phyloP scores from a whole-genome alignment of 2,113 vertebrate species.

The Aptenodytes patagonicus region DNA sequence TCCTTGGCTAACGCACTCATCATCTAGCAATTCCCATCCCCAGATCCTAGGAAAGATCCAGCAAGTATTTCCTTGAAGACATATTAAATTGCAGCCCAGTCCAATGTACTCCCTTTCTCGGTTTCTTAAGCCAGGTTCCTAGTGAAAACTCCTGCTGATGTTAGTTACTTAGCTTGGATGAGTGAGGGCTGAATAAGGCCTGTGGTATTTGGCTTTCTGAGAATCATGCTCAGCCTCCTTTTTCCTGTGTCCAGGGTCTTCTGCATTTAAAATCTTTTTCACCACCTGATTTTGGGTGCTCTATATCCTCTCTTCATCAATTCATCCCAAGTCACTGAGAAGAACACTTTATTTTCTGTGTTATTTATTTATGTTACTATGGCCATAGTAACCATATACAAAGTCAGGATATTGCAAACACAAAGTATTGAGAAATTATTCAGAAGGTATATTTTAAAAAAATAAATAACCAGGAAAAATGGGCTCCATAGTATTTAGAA shows the following conservation, averaged over 20 bases:
- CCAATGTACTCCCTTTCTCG: background rate
- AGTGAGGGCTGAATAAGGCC: background rate
- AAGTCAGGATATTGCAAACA: background rate
- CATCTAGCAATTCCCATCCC: background rate
- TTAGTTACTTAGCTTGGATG: background rate
- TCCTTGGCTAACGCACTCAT: background rate
- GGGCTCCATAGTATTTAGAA: background rate
- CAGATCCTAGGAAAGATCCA: background rate
- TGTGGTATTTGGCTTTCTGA: background rate
- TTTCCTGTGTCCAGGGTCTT: background rate
- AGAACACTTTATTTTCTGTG: background rate
- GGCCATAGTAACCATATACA: background rate
- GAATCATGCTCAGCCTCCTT: background rate
- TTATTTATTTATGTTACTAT: constrained; percentile 31
- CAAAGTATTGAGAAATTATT: background rate
- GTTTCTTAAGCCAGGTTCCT: background rate
- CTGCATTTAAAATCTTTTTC: background rate
- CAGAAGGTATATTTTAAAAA: background rate
- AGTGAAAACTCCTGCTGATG: background rate
- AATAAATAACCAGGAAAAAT: background rate
- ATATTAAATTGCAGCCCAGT: background rate
- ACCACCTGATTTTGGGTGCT: background rate
- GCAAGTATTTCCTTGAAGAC: background rate
- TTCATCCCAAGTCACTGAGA: background rate
- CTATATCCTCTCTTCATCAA: background rate